Evolutionary conservation across 2,888 invertebrate species (phyloP).

Genomic region (Diarsia mendica): DNA sequence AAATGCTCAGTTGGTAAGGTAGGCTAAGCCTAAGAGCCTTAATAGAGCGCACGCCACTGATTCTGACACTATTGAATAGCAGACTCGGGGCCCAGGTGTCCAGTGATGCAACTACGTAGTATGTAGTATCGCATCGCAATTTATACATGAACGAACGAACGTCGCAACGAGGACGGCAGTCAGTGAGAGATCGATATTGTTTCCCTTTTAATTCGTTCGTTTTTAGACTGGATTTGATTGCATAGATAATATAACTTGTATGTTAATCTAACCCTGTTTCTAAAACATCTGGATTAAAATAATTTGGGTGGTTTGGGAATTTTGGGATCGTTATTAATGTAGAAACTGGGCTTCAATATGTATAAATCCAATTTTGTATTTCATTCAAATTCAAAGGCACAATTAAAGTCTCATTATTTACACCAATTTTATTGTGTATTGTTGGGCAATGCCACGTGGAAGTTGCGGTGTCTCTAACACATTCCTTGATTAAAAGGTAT

Average conservation of each 20-base stretch:
- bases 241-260: background rate
- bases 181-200: conserved; percentile 20
- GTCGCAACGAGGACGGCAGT: background rate
- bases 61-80: too few species aligned
- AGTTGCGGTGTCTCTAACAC: background rate
- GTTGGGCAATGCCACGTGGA: background rate
- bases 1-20: too few species aligned
- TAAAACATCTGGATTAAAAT: background rate
- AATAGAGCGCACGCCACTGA: too few species aligned
- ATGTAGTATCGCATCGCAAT: conserved; percentile 6
- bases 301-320: background rate
- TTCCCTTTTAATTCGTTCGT: conserved; percentile 7
- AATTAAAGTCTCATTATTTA: background rate
- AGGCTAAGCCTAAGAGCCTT: too few species aligned
- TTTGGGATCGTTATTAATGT: background rate
- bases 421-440: background rate
- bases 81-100: too few species aligned
- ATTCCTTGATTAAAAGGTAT: background rate
- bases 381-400: background rate
- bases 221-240: background rate
- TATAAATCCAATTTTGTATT: background rate
- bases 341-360: background rate
- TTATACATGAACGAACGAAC: conserved; percentile 8
- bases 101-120: conserved; percentile 21
- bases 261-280: background rate